These are phyloP conservation scores for Nixonia krombeini DNA, from an alignment of 1,140 invertebrate species.

Conservation along the genomic window DNA sequence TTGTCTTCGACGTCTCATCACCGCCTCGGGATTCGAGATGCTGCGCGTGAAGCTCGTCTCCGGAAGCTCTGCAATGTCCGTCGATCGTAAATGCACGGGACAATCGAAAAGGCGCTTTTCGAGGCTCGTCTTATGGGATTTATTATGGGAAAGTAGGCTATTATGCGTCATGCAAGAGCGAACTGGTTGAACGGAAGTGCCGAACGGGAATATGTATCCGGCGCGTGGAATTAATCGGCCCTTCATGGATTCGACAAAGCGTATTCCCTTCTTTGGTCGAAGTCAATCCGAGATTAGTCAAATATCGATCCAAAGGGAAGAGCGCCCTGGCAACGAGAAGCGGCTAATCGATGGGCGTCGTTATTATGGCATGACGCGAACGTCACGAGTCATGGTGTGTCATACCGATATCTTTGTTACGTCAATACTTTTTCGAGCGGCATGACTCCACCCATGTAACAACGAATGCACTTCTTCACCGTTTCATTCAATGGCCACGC, in stretches of 20 bases:
- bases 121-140: too few relatives aligned
- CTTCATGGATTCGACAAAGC: too few relatives aligned
- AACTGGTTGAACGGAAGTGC: too few relatives aligned
- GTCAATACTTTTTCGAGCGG: too few relatives aligned
- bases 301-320: slow-evolving; percentile 54
- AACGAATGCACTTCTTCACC: too few relatives aligned
- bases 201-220: too few relatives aligned
- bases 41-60: slow-evolving; percentile 98
- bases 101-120: neutral
- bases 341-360: slow-evolving; percentile 59
- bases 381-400: slow-evolving; percentile 24
- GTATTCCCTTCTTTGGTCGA: slow-evolving; percentile 2
- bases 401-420: slow-evolving; percentile 3
- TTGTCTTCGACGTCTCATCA: slow-evolving; percentile 96
- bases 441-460: too few relatives aligned
- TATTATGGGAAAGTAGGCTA: too few relatives aligned
- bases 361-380: slow-evolving; percentile 34
- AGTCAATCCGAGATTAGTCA: slow-evolving; percentile 48
- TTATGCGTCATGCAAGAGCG: too few relatives aligned
- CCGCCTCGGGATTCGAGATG: slow-evolving; percentile 99
- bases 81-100: too few relatives aligned
- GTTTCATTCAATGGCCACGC: too few relatives aligned
- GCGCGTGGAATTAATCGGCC: too few relatives aligned
- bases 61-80: slow-evolving; percentile 83
- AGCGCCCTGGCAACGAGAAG: slow-evolving; percentile 57